Evolutionary conservation across 2,888 invertebrate genomes (phyloP).

Genomic region (Andrena praecox): DNA sequence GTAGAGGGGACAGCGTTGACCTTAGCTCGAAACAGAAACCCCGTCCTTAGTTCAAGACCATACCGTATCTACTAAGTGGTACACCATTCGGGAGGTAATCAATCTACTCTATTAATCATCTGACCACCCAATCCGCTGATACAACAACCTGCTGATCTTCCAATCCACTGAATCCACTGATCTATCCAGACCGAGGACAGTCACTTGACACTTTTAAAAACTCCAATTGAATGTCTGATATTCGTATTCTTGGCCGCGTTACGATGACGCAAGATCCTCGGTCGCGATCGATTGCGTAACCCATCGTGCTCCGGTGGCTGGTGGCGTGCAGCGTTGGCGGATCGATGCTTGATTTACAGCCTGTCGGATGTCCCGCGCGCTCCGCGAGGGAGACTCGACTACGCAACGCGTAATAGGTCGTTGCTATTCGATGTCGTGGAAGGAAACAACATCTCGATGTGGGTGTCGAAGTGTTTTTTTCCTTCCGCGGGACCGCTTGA

Average conservation of each 20-base stretch:
- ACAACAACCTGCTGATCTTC: neutral
- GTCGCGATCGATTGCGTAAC: conserved; percentile 42
- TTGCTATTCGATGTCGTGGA: conserved; percentile 26
- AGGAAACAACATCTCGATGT: conserved; percentile 19
- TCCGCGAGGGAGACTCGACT: conserved; percentile 39
- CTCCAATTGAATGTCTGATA: conserved; percentile 5
- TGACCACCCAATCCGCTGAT: neutral
- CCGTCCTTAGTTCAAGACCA: too few relatives aligned
- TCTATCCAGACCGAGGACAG: neutral
- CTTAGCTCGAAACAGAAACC: too few relatives aligned
- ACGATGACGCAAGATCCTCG: conserved; percentile 35
- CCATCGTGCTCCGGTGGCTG: conserved; percentile 5
- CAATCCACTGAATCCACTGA: neutral
- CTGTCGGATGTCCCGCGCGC: conserved; percentile 47
- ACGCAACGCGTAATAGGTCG: conserved; percentile 52
- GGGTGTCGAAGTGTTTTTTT: conserved; percentile 29
- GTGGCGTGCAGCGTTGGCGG: conserved; percentile 49
- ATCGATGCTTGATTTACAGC: conserved; percentile 57
- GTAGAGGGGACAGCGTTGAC: too few relatives aligned
- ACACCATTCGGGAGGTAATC: neutral
- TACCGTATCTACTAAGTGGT: too few relatives aligned
- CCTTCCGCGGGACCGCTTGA: neutral
- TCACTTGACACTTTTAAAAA: neutral
- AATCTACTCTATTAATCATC: neutral
- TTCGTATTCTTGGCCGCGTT: neutral